Conservation (phyloP, 2,113 vertebrate species). For the Rhineura floridana region DNA sequence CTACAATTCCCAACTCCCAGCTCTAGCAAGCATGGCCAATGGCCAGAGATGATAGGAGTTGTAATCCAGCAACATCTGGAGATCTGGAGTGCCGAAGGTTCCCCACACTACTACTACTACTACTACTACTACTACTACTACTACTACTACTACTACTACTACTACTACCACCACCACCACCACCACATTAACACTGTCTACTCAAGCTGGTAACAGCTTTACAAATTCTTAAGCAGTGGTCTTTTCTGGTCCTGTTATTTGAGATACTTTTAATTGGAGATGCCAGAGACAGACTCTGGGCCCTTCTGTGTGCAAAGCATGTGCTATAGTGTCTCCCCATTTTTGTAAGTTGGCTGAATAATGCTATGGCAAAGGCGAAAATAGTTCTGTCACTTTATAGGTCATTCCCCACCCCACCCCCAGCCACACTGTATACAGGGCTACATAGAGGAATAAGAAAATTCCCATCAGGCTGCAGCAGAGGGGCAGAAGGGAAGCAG, state of each 20-base stretch:
- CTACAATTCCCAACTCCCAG: too few species aligned
- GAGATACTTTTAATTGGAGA: not conserved
- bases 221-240: not conserved
- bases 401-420: not conserved
- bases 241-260: not conserved
- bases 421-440: not conserved
- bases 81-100: too few species aligned
- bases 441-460: constrained; percentile 26
- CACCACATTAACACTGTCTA: too few species aligned
- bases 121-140: too few species aligned
- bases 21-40: too few species aligned
- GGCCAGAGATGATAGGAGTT: too few species aligned
- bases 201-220: not conserved
- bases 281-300: not conserved
- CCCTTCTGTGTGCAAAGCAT: not conserved
- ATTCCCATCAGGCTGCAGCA: not conserved
- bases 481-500: not conserved
- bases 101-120: too few species aligned
- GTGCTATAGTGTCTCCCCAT: not conserved
- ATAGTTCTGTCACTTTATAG: constrained; percentile 8
- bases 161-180: too few species aligned
- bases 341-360: not conserved
- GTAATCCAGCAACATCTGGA: too few species aligned
- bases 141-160: too few species aligned
- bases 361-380: not conserved